A percentile compares a stretch with the other conserved stretches of the same genome.
phyloP scores from a whole-genome alignment of 2,797 vertebrate genomes.

The Dendrocincla tyrannina region DNA sequence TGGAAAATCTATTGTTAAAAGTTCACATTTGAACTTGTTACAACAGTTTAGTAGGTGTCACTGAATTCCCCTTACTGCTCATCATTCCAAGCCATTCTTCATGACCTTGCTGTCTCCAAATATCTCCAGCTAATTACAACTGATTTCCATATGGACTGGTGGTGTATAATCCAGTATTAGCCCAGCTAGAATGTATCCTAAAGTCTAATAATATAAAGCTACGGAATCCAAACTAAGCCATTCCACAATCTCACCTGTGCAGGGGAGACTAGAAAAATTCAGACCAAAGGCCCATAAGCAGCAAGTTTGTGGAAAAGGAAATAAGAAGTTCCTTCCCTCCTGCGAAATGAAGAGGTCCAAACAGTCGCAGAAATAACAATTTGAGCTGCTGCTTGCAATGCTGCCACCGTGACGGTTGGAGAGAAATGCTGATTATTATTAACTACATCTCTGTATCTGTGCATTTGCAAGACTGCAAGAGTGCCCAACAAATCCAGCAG shows the following conservation, averaged over 20 bases:
- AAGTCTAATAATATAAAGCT: background rate
- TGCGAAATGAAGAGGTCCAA: background rate
- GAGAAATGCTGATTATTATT: background rate
- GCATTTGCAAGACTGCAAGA: background rate
- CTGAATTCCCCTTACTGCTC: background rate
- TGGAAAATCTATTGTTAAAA: background rate
- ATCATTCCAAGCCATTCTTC: background rate
- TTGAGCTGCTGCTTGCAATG: background rate
- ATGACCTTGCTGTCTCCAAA: background rate
- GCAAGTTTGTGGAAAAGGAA: background rate
- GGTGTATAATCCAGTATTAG: background rate
- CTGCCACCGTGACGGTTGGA: background rate
- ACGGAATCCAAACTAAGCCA: background rate
- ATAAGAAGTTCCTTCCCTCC: background rate
- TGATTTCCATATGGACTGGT: background rate
- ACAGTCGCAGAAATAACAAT: background rate
- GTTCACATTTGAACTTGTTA: background rate
- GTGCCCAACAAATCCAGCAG: background rate
- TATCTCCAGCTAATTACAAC: background rate
- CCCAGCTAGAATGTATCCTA: background rate
- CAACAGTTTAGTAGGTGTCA: background rate
- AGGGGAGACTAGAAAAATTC: background rate
- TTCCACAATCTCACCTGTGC: background rate
- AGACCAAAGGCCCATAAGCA: background rate
- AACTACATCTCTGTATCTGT: background rate